Evolutionary conservation across 2,888 invertebrate genomes (phyloP).

Genomic region (Agrochola lychnidis): DNA sequence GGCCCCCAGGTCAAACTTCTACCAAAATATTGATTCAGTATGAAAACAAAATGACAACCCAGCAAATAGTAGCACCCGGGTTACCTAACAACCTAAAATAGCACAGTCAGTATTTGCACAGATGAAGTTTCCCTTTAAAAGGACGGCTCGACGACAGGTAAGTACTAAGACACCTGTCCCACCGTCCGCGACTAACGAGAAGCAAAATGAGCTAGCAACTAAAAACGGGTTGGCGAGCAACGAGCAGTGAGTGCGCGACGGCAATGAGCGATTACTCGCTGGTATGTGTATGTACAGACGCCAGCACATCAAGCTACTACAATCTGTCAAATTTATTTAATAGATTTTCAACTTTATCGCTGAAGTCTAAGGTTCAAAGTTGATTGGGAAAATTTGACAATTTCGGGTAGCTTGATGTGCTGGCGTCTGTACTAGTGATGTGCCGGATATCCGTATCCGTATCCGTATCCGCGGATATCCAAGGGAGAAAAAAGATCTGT

Average conservation of each 20-base stretch:
- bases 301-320: no score
- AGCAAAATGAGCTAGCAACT: background rate
- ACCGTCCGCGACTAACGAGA: background rate
- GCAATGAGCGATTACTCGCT: background rate
- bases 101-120: slow-evolving; percentile 12
- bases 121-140: slow-evolving; percentile 15
- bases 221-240: background rate
- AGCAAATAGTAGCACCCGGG: slow-evolving; percentile 14
- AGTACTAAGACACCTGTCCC: background rate
- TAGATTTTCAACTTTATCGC: no score
- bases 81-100: background rate
- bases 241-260: background rate
- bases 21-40: background rate
- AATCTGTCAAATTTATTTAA: no score
- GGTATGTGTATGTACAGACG: background rate
- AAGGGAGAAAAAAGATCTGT: no score
- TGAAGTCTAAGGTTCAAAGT: no score
- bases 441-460: no score
- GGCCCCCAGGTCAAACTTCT: background rate
- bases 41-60: background rate
- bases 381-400: no score
- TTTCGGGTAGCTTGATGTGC: no score
- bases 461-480: no score
- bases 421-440: no score
- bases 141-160: background rate